phyloP scores from a whole-genome alignment of 2,113 vertebrate species.

The Lanius collurio region DNA sequence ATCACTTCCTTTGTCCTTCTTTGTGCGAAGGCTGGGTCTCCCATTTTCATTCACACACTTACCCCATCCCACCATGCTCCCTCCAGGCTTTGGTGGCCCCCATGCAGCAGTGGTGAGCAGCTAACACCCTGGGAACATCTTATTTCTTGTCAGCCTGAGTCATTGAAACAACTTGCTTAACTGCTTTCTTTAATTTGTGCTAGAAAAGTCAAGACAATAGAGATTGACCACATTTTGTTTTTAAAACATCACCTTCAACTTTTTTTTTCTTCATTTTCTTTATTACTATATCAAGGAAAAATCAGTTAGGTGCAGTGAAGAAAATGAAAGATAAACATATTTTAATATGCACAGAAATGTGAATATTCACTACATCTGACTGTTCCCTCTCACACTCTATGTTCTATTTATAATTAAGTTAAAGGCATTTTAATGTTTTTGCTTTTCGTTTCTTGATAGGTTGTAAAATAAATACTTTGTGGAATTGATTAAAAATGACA shows the following conservation, averaged over 20 bases:
- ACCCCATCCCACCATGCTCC: not conserved
- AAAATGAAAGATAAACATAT: not conserved
- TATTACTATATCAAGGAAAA: not conserved
- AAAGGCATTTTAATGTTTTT: not conserved
- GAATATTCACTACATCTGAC: not conserved
- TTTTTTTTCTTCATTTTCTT: not conserved
- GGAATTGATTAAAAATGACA: not conserved
- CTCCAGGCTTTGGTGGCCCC: not conserved
- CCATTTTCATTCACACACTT: not conserved
- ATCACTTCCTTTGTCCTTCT: not conserved
- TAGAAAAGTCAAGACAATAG: not conserved
- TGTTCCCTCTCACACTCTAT: not conserved
- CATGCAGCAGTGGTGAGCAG: not conserved
- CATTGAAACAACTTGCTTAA: not conserved
- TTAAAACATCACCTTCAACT: not conserved
- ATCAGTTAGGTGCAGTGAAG: not conserved
- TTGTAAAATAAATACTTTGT: not conserved
- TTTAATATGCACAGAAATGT: not conserved
- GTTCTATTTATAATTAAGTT: not conserved
- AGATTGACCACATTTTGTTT: not conserved
- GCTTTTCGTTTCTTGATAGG: not conserved
- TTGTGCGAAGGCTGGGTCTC: rapidly evolving
- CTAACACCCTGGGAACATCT: not conserved
- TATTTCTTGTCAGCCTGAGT: not conserved
- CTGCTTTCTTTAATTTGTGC: not conserved